Evolutionary conservation across 2,797 vertebrate species (phyloP).

Genomic region (Gymnoscopelus microlampas): DNA sequence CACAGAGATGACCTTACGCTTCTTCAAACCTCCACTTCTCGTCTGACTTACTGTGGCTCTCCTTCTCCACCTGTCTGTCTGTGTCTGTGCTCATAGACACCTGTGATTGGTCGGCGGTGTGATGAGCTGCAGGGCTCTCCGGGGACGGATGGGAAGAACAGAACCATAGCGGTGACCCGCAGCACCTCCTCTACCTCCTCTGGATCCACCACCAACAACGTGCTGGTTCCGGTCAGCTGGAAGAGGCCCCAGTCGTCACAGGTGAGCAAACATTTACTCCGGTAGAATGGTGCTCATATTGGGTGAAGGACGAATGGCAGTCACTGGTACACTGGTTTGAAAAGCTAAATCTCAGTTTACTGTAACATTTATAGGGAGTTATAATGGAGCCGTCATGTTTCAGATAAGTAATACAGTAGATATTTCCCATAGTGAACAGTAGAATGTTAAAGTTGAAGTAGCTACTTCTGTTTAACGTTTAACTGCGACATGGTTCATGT

Average conservation of each 20-base stretch:
- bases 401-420: no score
- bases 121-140: slow-evolving; percentile 91
- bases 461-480: not conserved
- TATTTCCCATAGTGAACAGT: not conserved
- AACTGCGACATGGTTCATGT: not conserved
- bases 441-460: not conserved
- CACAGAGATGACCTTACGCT: slow-evolving; percentile 19
- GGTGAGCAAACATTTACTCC: slow-evolving; percentile 69
- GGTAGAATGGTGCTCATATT: not conserved
- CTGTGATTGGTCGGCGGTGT: slow-evolving; percentile 92
- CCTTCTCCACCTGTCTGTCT: slow-evolving; percentile 25
- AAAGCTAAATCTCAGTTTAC: not conserved
- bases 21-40: not conserved
- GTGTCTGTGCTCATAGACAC: slow-evolving; percentile 81
- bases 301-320: not conserved
- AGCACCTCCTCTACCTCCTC: slow-evolving; percentile 98
- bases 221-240: slow-evolving; percentile 98
- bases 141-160: slow-evolving; percentile 88
- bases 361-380: not conserved
- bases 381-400: not conserved
- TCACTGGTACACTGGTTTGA: not conserved
- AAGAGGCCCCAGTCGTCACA: slow-evolving; percentile 97
- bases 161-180: slow-evolving; percentile 88
- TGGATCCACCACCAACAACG: slow-evolving; percentile 94
- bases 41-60: slow-evolving; percentile 31